phyloP scores from a whole-genome alignment of 2,888 invertebrate genomes.

The Nomada goodeniana region DNA sequence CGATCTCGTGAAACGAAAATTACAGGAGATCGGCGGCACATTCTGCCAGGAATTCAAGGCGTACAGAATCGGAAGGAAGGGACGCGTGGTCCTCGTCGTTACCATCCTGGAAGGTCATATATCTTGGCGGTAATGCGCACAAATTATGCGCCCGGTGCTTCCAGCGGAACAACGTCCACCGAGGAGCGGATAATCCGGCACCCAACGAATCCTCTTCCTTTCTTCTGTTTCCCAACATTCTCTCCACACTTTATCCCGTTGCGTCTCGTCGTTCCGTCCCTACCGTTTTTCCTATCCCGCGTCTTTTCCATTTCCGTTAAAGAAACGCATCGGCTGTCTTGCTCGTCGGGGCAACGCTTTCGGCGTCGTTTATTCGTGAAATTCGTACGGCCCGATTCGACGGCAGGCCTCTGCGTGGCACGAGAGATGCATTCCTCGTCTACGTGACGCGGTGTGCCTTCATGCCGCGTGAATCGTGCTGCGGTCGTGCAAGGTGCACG shows the following conservation, averaged over 20 bases:
- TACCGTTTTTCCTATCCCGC: neutral
- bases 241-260: slow-evolving; percentile 27
- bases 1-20: slow-evolving; percentile 50
- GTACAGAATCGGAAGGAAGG: slow-evolving; percentile 65
- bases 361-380: slow-evolving; percentile 51
- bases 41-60: slow-evolving; percentile 28
- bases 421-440: slow-evolving; percentile 38
- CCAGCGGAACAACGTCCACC: slow-evolving; percentile 67
- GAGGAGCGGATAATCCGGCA: slow-evolving; percentile 67
- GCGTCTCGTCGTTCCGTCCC: neutral
- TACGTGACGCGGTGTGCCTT: slow-evolving; percentile 39
- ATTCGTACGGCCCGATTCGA: slow-evolving; percentile 43
- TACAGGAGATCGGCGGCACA: slow-evolving; percentile 26
- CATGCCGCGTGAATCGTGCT: slow-evolving; percentile 33
- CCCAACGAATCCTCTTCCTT: slow-evolving; percentile 44
- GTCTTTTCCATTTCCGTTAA: slow-evolving; percentile 19
- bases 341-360: slow-evolving; percentile 37
- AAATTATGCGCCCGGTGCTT: slow-evolving; percentile 79
- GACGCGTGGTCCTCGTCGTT: slow-evolving; percentile 38
- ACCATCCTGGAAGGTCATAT: slow-evolving; percentile 53
- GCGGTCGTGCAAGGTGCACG: slow-evolving; percentile 39
- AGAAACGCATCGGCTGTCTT: slow-evolving; percentile 34
- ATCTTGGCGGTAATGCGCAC: slow-evolving; percentile 77
- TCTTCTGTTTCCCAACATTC: slow-evolving; percentile 19
- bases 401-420: slow-evolving; percentile 27